Percentiles rank a stretch among this genome's conserved stretches.
phyloP scores from a whole-genome alignment of 2,888 invertebrate genomes.

The Hydraecia micacea region DNA sequence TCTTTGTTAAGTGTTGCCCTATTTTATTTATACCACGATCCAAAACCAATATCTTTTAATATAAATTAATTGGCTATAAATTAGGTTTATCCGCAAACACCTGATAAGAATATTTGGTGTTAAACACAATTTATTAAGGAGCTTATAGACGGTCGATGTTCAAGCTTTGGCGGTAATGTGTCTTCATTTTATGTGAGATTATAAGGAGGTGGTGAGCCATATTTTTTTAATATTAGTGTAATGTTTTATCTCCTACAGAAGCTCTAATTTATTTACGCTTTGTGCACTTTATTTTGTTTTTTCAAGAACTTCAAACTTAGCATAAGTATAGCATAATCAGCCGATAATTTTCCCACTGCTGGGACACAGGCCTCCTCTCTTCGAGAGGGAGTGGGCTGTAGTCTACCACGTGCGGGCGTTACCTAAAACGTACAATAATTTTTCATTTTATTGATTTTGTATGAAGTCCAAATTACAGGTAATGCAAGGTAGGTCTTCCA shows the following conservation, averaged over 20 bases:
- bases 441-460: not conserved
- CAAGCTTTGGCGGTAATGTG: conserved; percentile 15
- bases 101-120: conserved; percentile 33
- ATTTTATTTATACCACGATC: not conserved
- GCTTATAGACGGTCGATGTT: conserved; percentile 13
- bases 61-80: conserved; percentile 37
- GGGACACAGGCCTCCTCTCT: not conserved
- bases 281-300: not conserved
- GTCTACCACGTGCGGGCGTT: not conserved
- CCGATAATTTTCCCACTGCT: not conserved
- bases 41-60: conserved; percentile 24
- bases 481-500: not conserved
- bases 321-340: too few relatives aligned
- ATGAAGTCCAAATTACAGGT: not conserved
- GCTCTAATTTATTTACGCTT: too few relatives aligned
- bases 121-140: conserved; percentile 39
- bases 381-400: not conserved
- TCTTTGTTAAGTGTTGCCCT: not conserved
- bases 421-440: not conserved
- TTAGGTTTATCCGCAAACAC: conserved; percentile 35
- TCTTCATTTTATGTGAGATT: conserved; percentile 32
- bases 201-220: not conserved
- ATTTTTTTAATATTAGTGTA: not conserved
- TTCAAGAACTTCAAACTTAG: not conserved
- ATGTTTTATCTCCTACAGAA: not conserved